These are phyloP conservation scores for Nematolebias whitei DNA, from an alignment of 2,113 vertebrate genomes.

Conservation along the genomic window DNA sequence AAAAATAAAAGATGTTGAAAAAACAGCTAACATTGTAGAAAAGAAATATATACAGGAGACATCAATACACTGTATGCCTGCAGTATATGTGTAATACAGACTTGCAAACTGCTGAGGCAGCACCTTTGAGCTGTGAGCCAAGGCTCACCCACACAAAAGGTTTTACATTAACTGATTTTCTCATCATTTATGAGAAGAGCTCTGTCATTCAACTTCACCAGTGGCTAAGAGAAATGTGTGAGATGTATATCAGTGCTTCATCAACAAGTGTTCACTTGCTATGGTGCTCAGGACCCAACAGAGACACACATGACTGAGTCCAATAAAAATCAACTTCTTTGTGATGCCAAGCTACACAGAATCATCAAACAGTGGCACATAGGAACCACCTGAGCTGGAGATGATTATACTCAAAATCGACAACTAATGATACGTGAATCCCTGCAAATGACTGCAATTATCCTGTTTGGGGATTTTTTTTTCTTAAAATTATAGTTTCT, in stretches of 20 bases:
- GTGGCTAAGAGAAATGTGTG: slow-evolving; percentile 3
- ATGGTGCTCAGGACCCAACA: slow-evolving; percentile 1
- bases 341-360: neutral
- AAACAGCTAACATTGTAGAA: neutral
- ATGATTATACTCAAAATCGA: neutral
- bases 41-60: slow-evolving; percentile 5
- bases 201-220: slow-evolving; percentile 8
- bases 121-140: slow-evolving; percentile 24
- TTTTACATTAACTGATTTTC: slow-evolving; percentile 20
- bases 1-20: neutral
- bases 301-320: neutral
- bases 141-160: slow-evolving; percentile 13
- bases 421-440: neutral
- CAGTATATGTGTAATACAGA: neutral
- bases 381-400: neutral
- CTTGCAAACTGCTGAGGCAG: slow-evolving; percentile 8
- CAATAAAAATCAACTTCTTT: neutral
- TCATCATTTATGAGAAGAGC: slow-evolving; percentile 30
- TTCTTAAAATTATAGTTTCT: neutral
- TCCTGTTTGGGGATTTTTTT: too few species aligned
- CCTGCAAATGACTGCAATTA: too few species aligned
- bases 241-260: slow-evolving; percentile 1
- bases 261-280: neutral
- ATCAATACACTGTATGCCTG: neutral
- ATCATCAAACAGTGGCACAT: neutral